phyloP scores from a whole-genome alignment of 2,113 vertebrate species.

The Ceyx margarethae region DNA sequence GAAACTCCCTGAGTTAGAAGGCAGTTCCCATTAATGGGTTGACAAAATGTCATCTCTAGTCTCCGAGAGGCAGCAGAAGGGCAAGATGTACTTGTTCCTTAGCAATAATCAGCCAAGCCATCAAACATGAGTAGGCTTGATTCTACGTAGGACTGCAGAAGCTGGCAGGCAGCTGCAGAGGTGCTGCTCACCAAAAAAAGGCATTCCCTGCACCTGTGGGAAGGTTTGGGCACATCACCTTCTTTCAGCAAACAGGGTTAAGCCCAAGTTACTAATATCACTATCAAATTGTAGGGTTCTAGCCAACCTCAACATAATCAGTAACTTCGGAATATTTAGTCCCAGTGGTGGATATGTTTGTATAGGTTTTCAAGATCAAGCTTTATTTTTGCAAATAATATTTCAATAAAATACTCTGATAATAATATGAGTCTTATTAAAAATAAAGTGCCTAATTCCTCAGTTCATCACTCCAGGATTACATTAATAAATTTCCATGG shows the following conservation, averaged over 20 bases:
- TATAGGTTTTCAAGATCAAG: neutral
- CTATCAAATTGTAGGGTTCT: neutral
- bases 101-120: neutral
- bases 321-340: neutral
- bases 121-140: neutral
- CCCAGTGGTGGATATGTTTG: accelerated
- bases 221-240: accelerated
- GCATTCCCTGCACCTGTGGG: no score
- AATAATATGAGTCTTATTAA: constrained; percentile 9
- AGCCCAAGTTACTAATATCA: neutral
- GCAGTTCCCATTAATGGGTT: neutral
- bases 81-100: neutral
- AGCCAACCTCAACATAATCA: neutral
- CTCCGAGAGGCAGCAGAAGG: neutral
- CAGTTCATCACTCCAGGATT: neutral
- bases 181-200: neutral
- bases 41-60: constrained; percentile 11
- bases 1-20: neutral
- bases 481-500: neutral
- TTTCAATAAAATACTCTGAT: neutral
- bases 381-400: neutral
- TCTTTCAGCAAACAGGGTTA: neutral
- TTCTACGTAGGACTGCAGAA: neutral
- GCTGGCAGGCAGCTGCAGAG: neutral
- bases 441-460: neutral